phyloP scores from a whole-genome alignment of 2,113 vertebrate genomes.

The Hemichromis elongatus region DNA sequence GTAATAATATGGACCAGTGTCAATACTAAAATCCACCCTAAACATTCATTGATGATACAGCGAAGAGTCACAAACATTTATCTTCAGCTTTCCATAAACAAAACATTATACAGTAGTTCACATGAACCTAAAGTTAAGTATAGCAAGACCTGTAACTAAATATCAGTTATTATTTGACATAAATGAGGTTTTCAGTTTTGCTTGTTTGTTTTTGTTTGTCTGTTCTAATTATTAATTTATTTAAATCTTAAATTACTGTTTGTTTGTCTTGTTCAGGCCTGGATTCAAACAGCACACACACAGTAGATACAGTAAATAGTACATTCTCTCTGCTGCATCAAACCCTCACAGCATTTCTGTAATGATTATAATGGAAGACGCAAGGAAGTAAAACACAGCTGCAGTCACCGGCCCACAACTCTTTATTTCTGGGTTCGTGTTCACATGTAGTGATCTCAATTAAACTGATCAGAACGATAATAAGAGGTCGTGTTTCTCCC shows the following conservation, averaged over 20 bases:
- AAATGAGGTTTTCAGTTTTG: neutral
- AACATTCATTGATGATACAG: neutral
- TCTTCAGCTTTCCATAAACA: neutral
- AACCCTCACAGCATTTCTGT: neutral
- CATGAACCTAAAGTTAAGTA: neutral
- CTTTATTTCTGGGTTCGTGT: neutral
- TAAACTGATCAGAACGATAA: neutral
- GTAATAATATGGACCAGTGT: too few relatives aligned
- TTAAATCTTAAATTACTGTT: neutral
- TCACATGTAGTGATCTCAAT: neutral
- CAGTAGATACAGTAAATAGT: neutral
- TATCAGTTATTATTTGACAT: neutral
- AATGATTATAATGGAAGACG: neutral
- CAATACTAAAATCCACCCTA: too few relatives aligned
- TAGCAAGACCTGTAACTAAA: neutral
- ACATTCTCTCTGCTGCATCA: neutral
- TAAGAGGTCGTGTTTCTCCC: neutral
- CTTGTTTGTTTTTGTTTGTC: neutral
- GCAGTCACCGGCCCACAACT: neutral
- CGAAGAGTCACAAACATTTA: neutral
- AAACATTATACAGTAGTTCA: neutral
- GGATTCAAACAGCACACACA: neutral
- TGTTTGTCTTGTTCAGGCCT: neutral
- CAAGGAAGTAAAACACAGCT: neutral
- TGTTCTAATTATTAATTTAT: neutral